These are phyloP conservation scores for Natator depressus DNA, from an alignment of 2,113 vertebrate species.

Conservation along the genomic window DNA sequence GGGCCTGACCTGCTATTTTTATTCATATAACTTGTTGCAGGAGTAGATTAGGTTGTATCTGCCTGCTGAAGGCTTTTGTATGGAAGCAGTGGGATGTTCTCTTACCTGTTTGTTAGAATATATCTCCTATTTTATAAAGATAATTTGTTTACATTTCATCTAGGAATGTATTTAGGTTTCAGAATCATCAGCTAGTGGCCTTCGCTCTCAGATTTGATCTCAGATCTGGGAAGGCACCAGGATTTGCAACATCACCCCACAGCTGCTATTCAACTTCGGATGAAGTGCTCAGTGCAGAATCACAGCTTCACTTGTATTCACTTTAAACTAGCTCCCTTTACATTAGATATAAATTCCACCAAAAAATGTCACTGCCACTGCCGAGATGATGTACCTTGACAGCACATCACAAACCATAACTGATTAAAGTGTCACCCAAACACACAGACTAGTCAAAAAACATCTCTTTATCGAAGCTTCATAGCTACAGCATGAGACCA, in stretches of 20 bases:
- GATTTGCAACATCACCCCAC: background rate
- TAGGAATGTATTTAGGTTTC: background rate
- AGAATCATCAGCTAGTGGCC: background rate
- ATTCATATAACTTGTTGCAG: background rate
- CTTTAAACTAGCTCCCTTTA: background rate
- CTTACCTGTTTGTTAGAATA: background rate
- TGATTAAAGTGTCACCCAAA: background rate
- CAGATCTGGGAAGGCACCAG: background rate
- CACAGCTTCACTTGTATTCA: background rate
- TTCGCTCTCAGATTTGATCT: background rate
- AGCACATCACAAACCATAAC: background rate
- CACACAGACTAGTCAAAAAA: background rate
- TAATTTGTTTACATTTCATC: background rate
- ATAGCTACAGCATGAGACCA: background rate
- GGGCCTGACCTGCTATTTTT: background rate
- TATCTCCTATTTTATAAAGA: background rate
- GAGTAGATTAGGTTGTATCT: background rate
- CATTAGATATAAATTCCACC: background rate
- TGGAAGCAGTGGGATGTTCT: background rate
- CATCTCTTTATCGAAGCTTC: background rate
- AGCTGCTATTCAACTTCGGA: background rate
- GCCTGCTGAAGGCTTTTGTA: background rate
- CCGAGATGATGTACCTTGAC: background rate
- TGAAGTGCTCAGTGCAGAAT: background rate
- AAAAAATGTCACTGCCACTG: background rate